Percentiles rank a stretch among this genome's conserved stretches.
phyloP scores from a whole-genome alignment of 64 coral and sea anemone species.

The Trachythela sp. region DNA sequence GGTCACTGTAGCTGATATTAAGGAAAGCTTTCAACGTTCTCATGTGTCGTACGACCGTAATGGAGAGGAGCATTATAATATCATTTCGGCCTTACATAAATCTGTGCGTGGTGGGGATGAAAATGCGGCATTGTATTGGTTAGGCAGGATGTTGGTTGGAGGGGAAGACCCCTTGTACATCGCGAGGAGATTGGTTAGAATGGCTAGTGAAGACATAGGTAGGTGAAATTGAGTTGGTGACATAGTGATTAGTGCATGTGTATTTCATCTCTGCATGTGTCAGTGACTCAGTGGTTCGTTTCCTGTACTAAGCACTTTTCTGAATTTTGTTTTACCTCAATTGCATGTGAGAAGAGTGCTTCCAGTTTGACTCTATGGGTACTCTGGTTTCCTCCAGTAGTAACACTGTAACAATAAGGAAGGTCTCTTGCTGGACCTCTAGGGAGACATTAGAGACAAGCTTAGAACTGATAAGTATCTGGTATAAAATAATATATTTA shows the following conservation, averaged over 20 bases:
- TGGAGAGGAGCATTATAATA: constrained; percentile 96
- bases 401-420: too few species aligned
- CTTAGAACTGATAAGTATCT: too few species aligned
- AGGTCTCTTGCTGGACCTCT: too few species aligned
- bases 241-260: too few species aligned
- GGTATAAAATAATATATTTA: neutral
- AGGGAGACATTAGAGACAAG: too few species aligned
- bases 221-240: constrained; percentile 1
- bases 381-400: too few species aligned
- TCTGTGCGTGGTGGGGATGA: constrained; percentile 87
- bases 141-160: constrained; percentile 83
- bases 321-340: neutral
- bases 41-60: constrained; percentile 86
- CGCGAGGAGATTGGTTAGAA: constrained; percentile 77
- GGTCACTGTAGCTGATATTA: constrained; percentile 75
- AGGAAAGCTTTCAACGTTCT: constrained; percentile 84
- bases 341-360: too few species aligned
- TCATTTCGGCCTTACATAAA: constrained; percentile 93
- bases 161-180: constrained; percentile 87
- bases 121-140: constrained; percentile 91
- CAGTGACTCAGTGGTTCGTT: too few species aligned
- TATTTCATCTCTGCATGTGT: too few species aligned
- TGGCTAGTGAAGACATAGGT: constrained; percentile 99
- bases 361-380: too few species aligned
- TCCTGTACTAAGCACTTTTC: neutral